phyloP scores from a whole-genome alignment of 1,140 invertebrate species.

The Plutomurus gul region DNA sequence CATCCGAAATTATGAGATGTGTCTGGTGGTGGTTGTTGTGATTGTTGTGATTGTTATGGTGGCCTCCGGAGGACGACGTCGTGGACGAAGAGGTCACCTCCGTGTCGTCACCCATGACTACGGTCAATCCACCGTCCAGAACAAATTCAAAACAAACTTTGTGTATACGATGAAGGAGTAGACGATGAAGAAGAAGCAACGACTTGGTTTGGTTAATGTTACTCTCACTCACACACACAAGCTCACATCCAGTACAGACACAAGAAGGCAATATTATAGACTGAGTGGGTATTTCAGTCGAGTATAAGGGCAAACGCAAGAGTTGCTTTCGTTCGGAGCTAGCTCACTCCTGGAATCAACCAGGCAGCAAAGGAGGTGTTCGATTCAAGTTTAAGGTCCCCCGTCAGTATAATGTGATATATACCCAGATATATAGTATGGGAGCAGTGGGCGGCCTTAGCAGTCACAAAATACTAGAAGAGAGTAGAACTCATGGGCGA shows the following conservation, averaged over 20 bases:
- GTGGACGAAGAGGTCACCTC: slow-evolving; percentile 71
- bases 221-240: slow-evolving; percentile 7
- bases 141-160: slow-evolving; percentile 14
- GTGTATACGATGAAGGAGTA: not conserved
- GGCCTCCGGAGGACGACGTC: slow-evolving; percentile 45
- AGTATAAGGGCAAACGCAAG: slow-evolving; percentile 21
- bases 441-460: slow-evolving; percentile 26
- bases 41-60: slow-evolving; percentile 6
- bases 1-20: slow-evolving; percentile 29
- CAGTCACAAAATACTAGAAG: not conserved
- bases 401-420: slow-evolving; percentile 5
- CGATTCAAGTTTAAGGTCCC: slow-evolving; percentile 49
- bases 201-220: not conserved
- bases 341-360: not conserved
- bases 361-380: slow-evolving; percentile 39
- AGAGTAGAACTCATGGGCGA: slow-evolving; percentile 6
- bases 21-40: slow-evolving; percentile 50
- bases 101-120: slow-evolving; percentile 67
- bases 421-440: not conserved
- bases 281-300: slow-evolving; percentile 15
- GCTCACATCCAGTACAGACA: slow-evolving; percentile 31
- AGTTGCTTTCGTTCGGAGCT: not conserved
- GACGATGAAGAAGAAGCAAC: not conserved
- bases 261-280: slow-evolving; percentile 15
- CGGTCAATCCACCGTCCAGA: not conserved